phyloP scores from a whole-genome alignment of 2,888 invertebrate species.

The Thecocarcelia acutangulata region DNA sequence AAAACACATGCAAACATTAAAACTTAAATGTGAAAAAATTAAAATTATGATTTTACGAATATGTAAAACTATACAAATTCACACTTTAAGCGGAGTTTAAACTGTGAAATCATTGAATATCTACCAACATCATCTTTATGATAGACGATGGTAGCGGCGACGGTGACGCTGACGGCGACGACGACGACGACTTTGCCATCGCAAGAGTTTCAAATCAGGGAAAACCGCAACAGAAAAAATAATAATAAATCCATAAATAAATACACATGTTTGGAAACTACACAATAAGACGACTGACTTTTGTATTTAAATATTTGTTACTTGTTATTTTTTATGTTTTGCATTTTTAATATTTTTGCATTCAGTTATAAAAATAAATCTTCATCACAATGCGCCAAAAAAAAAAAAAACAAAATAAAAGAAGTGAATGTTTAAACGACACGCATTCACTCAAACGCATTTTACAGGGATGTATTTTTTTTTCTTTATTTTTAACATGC shows the following conservation, averaged over 20 bases:
- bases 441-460: slow-evolving; percentile 43
- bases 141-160: not conserved
- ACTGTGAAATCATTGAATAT: slow-evolving; percentile 36
- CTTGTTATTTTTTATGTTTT: slow-evolving; percentile 45
- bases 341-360: slow-evolving; percentile 44
- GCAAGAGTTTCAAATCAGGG: slow-evolving; percentile 37
- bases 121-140: slow-evolving; percentile 19
- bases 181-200: slow-evolving; percentile 28
- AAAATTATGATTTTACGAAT: slow-evolving; percentile 40
- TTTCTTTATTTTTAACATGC: slow-evolving; percentile 14
- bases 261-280: slow-evolving; percentile 51
- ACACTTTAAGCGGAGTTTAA: slow-evolving; percentile 54
- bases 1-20: slow-evolving; percentile 26
- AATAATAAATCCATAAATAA: slow-evolving; percentile 52
- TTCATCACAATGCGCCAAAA: slow-evolving; percentile 48
- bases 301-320: slow-evolving; percentile 58
- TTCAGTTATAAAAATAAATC: slow-evolving; percentile 66
- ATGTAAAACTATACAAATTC: slow-evolving; percentile 53
- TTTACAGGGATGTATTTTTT: slow-evolving; percentile 31
- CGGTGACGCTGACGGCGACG: slow-evolving; percentile 14
- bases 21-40: slow-evolving; percentile 29
- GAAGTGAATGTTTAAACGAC: slow-evolving; percentile 19
- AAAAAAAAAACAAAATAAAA: slow-evolving; percentile 12
- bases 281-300: slow-evolving; percentile 49
- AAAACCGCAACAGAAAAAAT: slow-evolving; percentile 39